Evolutionary conservation across 2,888 invertebrate species (phyloP), one percentile per base, ranked within the genome.

Genomic region (Nomada hirtipes): DNA sequence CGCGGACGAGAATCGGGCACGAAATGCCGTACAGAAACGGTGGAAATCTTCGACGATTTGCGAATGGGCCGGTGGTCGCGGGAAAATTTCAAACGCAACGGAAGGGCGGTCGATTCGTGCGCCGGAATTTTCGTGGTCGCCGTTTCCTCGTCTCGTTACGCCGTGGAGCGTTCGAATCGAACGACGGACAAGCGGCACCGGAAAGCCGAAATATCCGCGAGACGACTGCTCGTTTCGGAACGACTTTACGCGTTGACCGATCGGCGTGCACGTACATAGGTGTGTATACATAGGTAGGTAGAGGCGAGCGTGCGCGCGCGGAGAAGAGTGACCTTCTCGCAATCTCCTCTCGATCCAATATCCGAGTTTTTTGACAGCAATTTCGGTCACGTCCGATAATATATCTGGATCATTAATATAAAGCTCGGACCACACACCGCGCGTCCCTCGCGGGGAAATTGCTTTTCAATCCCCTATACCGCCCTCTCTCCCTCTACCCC

Each of bases 351-450:
- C 93, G 93, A 93, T 93, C 93, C 93, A 93, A 93, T 93, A 93
- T 93, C 93, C 93, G 93, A 93, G 92, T 93, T 93, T 93, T 93
- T 93, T 93, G 93, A 93, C 93, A 93, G 93, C 93, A 93, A 93
- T 93, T 93, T 93, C 93, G 93, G 93, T 93, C 93, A 93, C 93
- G 93, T 93, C 93, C 93, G 93, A 93, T 93, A 93, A 93, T 93
- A 93, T 93, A 93, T 93, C 93, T 93, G 93, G 93, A 93, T 93
- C 93, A 93, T 93, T 93, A 93, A 93, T 93, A 93, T 93, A 93
- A 93, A 93, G 93, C 93, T 90, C 89, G 89, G 89, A 89, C 90
- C 88, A 88, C 91, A 89, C 89, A 84, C 90, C 88, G 89, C 91
- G 89, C 91, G 87, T 88, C 89, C 89, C 88, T 90, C 90, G 88